Evolutionary conservation across 2,113 vertebrate species (phyloP), one percentile per base, ranked within the genome.

Genomic region (Ophthalmolycus amberensis): DNA sequence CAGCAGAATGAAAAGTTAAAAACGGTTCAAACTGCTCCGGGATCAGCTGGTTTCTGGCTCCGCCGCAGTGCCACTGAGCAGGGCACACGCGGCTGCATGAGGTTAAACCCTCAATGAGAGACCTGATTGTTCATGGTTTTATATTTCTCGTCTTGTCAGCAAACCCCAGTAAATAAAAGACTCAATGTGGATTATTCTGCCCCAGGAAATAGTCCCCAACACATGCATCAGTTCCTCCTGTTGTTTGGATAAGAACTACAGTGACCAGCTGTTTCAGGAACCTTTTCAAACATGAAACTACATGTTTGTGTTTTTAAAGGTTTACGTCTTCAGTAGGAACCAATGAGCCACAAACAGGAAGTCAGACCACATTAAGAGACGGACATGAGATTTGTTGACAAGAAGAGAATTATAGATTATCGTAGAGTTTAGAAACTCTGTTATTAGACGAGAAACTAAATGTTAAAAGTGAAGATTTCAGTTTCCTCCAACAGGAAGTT

Each of bases 401-500:
- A 50, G 9, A 48, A 44, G 0, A 12, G 20, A 42, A 29, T 22
- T 12, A 29, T n/a, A 1, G n/a, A 29, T 42, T 42, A 27, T 16
- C 25, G 1, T 69, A 27, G 2, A 9, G 18, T 3, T n/a, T 12
- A 16, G 29, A 54, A 20, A 9, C 29, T 1, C 14, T 14, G 15
- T n/a, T 20, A 7, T 52, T 44, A 12, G 11, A 44, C 12, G 42
- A 14, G 3, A 44, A 15, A 44, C 12, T 44, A 46, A 3, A 10
- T 5, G 3, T 44, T 20, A 27, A 9, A 27, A 20, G 5, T 22
- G 18, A 27, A 37, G 16, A 16, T 4, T 6, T 2, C 27, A 71
- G 59, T 11, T 50, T 77, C 48, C 73, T 82, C 22, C 48, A 48
- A 5, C 74, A 77, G 68, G 32, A 60, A 64, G 56, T 62, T 18